Percentiles rank a stretch among this genome's conserved stretches.
phyloP scores from a whole-genome alignment of 2,888 invertebrate species.

The Cerceris rybyensis region DNA sequence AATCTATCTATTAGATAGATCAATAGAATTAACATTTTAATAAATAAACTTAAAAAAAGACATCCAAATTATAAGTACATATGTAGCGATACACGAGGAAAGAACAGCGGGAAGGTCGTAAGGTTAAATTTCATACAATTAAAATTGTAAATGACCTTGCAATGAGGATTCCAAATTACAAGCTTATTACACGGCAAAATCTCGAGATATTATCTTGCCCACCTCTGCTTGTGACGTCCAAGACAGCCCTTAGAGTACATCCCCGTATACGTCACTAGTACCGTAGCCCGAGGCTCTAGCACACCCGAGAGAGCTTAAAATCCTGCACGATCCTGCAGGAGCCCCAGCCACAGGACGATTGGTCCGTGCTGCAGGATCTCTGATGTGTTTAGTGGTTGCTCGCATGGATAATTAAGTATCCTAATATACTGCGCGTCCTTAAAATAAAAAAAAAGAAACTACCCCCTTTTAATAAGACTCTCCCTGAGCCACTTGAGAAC shows the following conservation, averaged over 20 bases:
- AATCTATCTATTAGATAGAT: too few species aligned
- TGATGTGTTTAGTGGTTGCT: slow-evolving; percentile 69
- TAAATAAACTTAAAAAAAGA: not conserved
- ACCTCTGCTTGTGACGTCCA: slow-evolving; percentile 62
- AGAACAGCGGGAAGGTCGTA: not conserved
- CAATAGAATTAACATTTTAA: not conserved
- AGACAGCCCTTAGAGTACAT: slow-evolving; percentile 56
- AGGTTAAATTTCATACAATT: slow-evolving; percentile 15
- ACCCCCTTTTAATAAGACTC: slow-evolving; percentile 44
- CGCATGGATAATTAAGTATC: slow-evolving; percentile 71
- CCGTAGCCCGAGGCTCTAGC: slow-evolving; percentile 65
- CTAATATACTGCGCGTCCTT: slow-evolving; percentile 35
- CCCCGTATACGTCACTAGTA: slow-evolving; percentile 61
- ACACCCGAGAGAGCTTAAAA: slow-evolving; percentile 62
- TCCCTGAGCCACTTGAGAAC: slow-evolving; percentile 53
- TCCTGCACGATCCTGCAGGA: slow-evolving; percentile 73
- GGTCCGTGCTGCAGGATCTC: slow-evolving; percentile 74
- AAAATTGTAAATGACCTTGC: slow-evolving; percentile 1
- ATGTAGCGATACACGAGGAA: not conserved
- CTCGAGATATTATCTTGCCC: slow-evolving; percentile 31
- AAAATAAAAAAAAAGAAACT: slow-evolving; percentile 15
- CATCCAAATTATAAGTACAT: not conserved
- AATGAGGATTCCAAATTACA: not conserved
- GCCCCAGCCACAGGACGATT: slow-evolving; percentile 76
- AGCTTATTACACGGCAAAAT: slow-evolving; percentile 18